Evolutionary conservation across 2,113 vertebrate genomes (phyloP), one percentile per base, ranked within the genome.

Genomic region (Riparia riparia): DNA sequence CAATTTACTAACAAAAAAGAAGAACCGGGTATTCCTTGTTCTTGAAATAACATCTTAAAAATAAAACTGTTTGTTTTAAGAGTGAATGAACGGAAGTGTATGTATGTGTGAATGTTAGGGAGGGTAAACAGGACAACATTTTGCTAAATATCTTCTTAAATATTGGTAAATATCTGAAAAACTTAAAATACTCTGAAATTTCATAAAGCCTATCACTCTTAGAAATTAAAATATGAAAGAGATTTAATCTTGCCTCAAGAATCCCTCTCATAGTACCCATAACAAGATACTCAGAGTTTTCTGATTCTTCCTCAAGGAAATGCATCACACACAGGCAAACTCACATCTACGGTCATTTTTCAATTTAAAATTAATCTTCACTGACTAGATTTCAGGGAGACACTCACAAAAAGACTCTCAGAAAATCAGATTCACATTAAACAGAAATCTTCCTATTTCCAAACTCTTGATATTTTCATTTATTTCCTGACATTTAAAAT

Each of bases 401-500:
- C 92, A 44, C 26, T 90, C 65, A 80, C 51, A 87, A 84, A 89
- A 94, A 92, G 74, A 63, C n/a, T 57, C 73, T 82, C 77, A 82
- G 28, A 95, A 96, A 96, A 8, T 76, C 78, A 86, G 15, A 19
- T 74, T 91, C 79, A 70, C 54, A 66, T 86, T 80, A 90, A 94
- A 95, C 69, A 93, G 73, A 86, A 84, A 93, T 74, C 28, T 82
- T 86, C 17, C 17, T 86, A 31, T 92, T 95, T 86, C 91, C 88
- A 95, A 95, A 94, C 70, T 95, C 74, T 87, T 96, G 93, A 96
- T 94, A 96, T 96, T 96, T 97, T 95, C 78, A 96, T 90, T 96
- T 97, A 73, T 95, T 96, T 96, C 73, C 81, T 97, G 96, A 96
- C 96, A 97, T 97, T 97, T 97, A 94, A 96, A 97, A 94, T 95